Percentiles rank a stretch among this genome's conserved stretches.
Conservation (phyloP, 2,797 vertebrate genomes). For the Platyrinchus mystaceus region DNA sequence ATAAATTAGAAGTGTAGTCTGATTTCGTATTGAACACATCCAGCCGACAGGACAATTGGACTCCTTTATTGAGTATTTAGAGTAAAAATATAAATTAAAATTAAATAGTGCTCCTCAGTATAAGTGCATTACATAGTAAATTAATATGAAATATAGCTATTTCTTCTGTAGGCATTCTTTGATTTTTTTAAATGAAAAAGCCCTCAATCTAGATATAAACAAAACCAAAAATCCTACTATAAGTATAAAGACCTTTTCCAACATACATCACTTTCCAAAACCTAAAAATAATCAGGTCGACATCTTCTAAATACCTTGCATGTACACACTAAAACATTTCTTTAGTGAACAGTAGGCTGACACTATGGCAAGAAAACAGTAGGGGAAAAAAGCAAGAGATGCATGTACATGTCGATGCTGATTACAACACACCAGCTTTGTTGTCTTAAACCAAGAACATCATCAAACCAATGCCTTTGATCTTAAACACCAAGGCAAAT, state of each 20-base stretch:
- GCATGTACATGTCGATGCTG: neutral
- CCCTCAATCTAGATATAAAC: neutral
- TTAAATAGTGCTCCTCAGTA: neutral
- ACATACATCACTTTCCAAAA: neutral
- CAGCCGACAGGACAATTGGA: neutral
- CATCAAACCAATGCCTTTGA: constrained; percentile 2
- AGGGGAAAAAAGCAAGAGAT: neutral
- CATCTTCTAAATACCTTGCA: neutral
- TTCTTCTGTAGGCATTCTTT: neutral
- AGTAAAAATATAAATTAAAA: neutral
- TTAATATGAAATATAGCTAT: neutral
- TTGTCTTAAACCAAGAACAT: neutral
- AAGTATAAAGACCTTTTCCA: neutral
- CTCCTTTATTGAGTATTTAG: neutral
- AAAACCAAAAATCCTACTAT: neutral
- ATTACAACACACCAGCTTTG: neutral
- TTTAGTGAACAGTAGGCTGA: neutral
- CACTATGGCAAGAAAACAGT: neutral
- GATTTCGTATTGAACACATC: constrained; percentile 14
- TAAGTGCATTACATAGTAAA: neutral
- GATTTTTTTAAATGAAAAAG: neutral
- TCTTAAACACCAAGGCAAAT: neutral
- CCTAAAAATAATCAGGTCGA: neutral
- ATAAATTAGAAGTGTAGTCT: neutral
- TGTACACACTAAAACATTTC: neutral